Evolutionary conservation across 2,113 vertebrate genomes (phyloP).

Genomic region (Cranoglanis bouderius): DNA sequence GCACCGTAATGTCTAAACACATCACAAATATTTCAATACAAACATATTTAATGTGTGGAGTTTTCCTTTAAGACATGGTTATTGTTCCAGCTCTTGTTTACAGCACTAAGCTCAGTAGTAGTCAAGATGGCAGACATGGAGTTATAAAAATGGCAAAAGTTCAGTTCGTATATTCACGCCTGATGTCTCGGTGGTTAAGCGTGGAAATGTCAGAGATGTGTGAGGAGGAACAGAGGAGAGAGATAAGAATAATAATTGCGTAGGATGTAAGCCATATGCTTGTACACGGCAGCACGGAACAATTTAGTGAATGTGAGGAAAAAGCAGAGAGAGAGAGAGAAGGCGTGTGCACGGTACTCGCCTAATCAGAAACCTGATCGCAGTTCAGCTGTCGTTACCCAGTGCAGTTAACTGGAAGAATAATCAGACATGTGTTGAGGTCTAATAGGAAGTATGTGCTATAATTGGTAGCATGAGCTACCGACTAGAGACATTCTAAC

Average conservation of each 20-base stretch:
- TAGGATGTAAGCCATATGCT: constrained; percentile 29
- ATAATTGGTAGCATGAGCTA: not conserved
- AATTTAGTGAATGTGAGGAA: constrained; percentile 8
- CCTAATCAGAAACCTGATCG: not conserved
- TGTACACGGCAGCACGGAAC: constrained; percentile 4
- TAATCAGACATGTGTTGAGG: not conserved
- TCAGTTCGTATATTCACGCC: not conserved
- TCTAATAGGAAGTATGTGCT: not conserved
- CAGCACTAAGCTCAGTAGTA: not conserved
- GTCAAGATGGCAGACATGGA: not conserved
- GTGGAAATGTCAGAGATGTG: constrained; percentile 31
- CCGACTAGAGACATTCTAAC: not conserved
- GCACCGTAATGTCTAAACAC: not conserved
- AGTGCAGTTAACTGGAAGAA: not conserved
- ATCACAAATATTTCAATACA: not conserved
- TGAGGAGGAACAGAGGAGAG: constrained; percentile 13
- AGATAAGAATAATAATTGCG: not conserved
- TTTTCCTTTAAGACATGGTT: not conserved
- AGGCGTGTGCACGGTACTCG: not conserved
- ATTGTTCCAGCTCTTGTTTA: not conserved
- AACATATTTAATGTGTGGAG: not conserved
- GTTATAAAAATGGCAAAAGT: not conserved
- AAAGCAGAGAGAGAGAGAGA: not conserved
- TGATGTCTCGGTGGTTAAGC: not conserved
- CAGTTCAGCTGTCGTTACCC: not conserved